A percentile compares a stretch with the other conserved stretches of the same genome.
phyloP scores from a whole-genome alignment of 2,113 vertebrate species.

The Takifugu bimaculatus region DNA sequence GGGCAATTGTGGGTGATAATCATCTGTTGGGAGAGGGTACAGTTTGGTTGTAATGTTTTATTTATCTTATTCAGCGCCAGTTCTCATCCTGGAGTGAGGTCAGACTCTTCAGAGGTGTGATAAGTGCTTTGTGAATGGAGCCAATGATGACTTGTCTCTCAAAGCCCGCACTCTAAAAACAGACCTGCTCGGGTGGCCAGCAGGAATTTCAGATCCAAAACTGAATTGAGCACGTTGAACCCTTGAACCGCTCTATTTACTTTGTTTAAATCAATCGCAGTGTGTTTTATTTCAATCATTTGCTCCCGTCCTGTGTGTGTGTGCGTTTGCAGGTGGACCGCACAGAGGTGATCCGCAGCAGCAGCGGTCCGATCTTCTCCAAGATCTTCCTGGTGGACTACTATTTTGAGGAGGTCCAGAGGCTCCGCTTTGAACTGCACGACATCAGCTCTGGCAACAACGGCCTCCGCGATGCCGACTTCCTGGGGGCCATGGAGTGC shows the following conservation, averaged over 20 bases:
- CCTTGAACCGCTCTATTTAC: no score
- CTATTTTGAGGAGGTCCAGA: slow-evolving; percentile 98
- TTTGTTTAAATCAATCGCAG: no score
- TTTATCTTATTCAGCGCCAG: not conserved
- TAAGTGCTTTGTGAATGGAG: no score
- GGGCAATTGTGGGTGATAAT: not conserved
- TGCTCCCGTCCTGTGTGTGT: not conserved
- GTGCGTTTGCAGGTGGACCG: slow-evolving; percentile 85
- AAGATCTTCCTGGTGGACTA: slow-evolving; percentile 96
- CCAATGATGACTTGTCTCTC: no score
- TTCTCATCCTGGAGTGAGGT: no score
- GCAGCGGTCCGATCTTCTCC: slow-evolving; percentile 90
- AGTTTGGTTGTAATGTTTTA: no score
- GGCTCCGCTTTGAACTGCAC: slow-evolving; percentile 90
- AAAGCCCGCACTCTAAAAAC: no score
- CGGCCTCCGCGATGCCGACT: slow-evolving; percentile 92
- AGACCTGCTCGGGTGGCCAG: no score
- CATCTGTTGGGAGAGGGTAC: not conserved
- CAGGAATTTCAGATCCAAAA: no score
- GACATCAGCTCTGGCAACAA: slow-evolving; percentile 97
- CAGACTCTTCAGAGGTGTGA: no score
- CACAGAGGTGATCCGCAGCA: slow-evolving; percentile 95
- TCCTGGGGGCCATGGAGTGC: slow-evolving; percentile 94
- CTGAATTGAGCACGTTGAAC: no score
- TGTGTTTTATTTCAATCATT: not conserved